These are phyloP conservation scores for Ophraella communa DNA, from an alignment of 2,888 invertebrate genomes.

Conservation along the genomic window DNA sequence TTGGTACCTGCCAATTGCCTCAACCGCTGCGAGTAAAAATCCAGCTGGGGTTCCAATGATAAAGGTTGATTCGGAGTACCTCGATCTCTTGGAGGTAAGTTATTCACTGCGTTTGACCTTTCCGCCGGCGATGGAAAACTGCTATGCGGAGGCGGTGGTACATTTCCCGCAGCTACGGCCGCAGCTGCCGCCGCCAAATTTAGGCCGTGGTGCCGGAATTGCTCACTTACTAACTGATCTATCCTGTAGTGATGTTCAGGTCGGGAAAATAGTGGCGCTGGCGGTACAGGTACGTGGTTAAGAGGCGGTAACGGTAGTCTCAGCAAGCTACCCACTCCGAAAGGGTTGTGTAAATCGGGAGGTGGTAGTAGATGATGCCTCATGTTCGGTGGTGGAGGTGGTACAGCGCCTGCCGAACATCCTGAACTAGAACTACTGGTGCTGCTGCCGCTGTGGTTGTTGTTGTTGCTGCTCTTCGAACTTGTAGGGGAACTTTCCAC, in stretches of 20 bases:
- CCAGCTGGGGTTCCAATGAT: constrained; percentile 87
- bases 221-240: constrained; percentile 84
- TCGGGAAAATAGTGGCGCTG: constrained; percentile 76
- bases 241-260: constrained; percentile 82
- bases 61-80: constrained; percentile 68
- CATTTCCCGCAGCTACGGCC: constrained; percentile 69
- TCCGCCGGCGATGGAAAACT: constrained; percentile 68
- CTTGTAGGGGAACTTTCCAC: constrained; percentile 67
- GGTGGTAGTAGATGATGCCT: constrained; percentile 75
- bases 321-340: constrained; percentile 74
- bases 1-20: constrained; percentile 96
- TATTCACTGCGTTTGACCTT: constrained; percentile 64
- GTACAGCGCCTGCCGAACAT: constrained; percentile 64
- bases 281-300: constrained; percentile 74
- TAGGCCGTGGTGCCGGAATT: constrained; percentile 80
- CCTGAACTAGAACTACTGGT: constrained; percentile 63
- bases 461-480: constrained; percentile 62
- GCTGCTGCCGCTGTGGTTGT: constrained; percentile 61
- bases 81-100: constrained; percentile 62
- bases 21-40: constrained; percentile 99
- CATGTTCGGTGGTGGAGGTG: constrained; percentile 68
- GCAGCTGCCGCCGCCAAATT: constrained; percentile 79
- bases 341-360: constrained; percentile 77
- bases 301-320: constrained; percentile 78
- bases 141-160: constrained; percentile 64